phyloP scores from a whole-genome alignment of 2,797 vertebrate species.

The Potorous gilbertii region DNA sequence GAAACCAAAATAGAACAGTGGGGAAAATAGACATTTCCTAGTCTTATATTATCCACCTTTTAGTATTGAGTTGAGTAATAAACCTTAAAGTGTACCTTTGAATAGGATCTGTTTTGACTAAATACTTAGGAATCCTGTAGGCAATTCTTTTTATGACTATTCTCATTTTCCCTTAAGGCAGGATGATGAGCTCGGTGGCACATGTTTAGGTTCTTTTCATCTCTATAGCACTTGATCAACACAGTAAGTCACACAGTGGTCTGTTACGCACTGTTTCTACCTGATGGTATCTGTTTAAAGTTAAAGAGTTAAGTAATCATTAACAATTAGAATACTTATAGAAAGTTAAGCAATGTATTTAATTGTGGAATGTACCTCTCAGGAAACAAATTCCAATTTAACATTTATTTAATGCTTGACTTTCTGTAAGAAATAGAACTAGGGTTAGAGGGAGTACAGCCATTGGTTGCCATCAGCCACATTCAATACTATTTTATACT shows the following conservation, averaged over 20 bases:
- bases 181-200: neutral
- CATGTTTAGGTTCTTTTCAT: slow-evolving; percentile 1
- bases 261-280: neutral
- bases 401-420: too few relatives aligned
- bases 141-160: slow-evolving; percentile 6
- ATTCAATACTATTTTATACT: too few relatives aligned
- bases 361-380: too few relatives aligned
- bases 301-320: neutral
- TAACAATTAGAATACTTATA: neutral
- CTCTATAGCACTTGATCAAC: slow-evolving; percentile 5
- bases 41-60: slow-evolving; percentile 55
- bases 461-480: too few relatives aligned
- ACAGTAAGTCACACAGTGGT: neutral
- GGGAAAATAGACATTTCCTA: slow-evolving; percentile 36
- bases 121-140: neutral
- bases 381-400: too few relatives aligned
- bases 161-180: slow-evolving; percentile 40
- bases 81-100: too few relatives aligned
- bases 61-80: slow-evolving; percentile 44
- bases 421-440: too few relatives aligned
- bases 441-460: too few relatives aligned
- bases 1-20: slow-evolving; percentile 16
- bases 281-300: neutral
- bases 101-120: neutral
- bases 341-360: too few relatives aligned